phyloP scores from a whole-genome alignment of 2,888 invertebrate species.

The Gryllus longicercus region DNA sequence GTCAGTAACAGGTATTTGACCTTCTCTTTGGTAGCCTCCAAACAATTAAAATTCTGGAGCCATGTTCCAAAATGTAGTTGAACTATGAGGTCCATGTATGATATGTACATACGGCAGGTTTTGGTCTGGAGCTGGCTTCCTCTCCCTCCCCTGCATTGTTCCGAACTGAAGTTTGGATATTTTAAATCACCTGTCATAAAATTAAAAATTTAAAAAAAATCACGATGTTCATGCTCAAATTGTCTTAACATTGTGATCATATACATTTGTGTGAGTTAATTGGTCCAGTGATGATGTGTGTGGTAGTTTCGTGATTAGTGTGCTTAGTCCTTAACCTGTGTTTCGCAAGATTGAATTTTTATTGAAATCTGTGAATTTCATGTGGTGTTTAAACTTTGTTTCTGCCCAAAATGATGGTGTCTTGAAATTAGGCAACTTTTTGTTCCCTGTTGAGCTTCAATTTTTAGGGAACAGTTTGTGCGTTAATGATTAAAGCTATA shows the following conservation, averaged over 20 bases:
- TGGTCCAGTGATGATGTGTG: neutral
- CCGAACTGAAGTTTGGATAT: neutral
- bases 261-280: slow-evolving; percentile 11
- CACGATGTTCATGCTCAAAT: slow-evolving; percentile 11
- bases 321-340: neutral
- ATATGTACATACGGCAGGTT: slow-evolving; percentile 20
- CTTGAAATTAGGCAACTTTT: neutral
- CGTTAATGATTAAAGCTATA: no score
- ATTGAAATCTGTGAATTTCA: slow-evolving; percentile 3
- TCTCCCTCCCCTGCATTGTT: neutral
- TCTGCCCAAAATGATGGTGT: neutral
- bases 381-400: slow-evolving; percentile 2
- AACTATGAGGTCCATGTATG: neutral
- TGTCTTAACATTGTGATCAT: slow-evolving; percentile 20
- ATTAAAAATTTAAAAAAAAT: slow-evolving; percentile 19
- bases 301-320: neutral
- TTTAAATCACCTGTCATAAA: neutral
- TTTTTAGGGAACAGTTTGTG: neutral
- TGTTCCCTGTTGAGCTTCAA: neutral
- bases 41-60: neutral
- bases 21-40: slow-evolving; percentile 17
- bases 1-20: slow-evolving; percentile 2
- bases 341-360: neutral
- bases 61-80: neutral
- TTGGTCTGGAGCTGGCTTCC: slow-evolving; percentile 19